Percentiles rank a stretch among this genome's conserved stretches.
These are phyloP conservation scores for Melipona beecheii DNA, from an alignment of 2,888 invertebrate genomes.

Conservation along the genomic window DNA sequence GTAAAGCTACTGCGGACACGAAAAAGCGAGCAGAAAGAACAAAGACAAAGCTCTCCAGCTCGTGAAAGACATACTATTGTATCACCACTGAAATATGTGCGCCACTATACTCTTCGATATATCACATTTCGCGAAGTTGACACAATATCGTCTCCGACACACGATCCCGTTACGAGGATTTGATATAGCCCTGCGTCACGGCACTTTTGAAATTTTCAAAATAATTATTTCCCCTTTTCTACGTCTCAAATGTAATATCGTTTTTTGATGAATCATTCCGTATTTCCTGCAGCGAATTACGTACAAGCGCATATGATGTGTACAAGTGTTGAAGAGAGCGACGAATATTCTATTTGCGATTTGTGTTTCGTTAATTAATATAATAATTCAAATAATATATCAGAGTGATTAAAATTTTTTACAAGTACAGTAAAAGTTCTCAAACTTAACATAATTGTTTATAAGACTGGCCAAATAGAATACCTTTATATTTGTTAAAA, in stretches of 20 bases:
- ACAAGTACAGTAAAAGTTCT: too few relatives aligned
- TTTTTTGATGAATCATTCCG: not conserved
- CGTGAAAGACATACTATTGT: not conserved
- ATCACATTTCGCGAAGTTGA: conserved; percentile 5
- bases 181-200: not conserved
- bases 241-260: not conserved
- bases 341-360: too few relatives aligned
- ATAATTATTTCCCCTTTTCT: not conserved
- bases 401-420: too few relatives aligned
- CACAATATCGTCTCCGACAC: not conserved
- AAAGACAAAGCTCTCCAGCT: not conserved
- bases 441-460: too few relatives aligned
- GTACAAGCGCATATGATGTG: too few relatives aligned
- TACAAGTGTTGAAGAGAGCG: too few relatives aligned
- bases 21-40: not conserved
- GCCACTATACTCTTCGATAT: not conserved
- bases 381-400: too few relatives aligned
- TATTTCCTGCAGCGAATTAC: not conserved
- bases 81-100: not conserved
- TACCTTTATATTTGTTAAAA: too few relatives aligned
- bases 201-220: not conserved
- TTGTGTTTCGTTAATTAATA: too few relatives aligned
- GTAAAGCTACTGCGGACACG: not conserved
- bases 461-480: too few relatives aligned
- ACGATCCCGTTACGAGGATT: conserved; percentile 9